A percentile compares a stretch with the other conserved stretches of the same genome.
Conservation (phyloP, 2,113 vertebrate genomes). For the Brachirus orientalis region DNA sequence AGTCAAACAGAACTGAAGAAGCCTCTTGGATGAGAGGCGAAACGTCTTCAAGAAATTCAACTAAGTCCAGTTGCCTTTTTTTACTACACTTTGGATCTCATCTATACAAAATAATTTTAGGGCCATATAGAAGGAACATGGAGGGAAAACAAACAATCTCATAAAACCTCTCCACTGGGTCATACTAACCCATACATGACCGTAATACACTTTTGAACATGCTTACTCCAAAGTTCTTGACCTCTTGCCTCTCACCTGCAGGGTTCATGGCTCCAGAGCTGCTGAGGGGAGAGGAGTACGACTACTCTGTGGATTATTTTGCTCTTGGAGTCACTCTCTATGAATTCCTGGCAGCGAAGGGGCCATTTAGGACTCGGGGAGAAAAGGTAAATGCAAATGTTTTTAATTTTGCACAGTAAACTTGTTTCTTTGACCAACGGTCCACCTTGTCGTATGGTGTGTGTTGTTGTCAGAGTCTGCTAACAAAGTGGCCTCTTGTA, state of each 20-base stretch:
- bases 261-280: constrained; percentile 92
- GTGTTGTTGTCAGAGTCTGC: no score
- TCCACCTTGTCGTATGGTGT: not conserved
- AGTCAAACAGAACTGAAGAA: no score
- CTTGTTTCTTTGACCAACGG: not conserved
- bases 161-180: no score
- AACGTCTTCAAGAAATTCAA: no score
- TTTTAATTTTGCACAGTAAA: not conserved
- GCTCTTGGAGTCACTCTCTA: constrained; percentile 87
- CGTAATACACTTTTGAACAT: no score
- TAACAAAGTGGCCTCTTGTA: not conserved
- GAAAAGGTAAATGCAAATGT: constrained; percentile 81
- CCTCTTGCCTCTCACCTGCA: constrained; percentile 40
- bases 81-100: no score
- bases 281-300: constrained; percentile 83
- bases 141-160: no score
- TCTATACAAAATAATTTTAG: no score
- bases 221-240: not conserved
- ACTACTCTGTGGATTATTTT: constrained; percentile 87
- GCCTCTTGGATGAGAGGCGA: no score
- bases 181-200: no score
- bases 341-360: constrained; percentile 87
- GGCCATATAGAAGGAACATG: no score
- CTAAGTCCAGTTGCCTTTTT: no score
- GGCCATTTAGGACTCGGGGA: constrained; percentile 86